A percentile compares a stretch with the other conserved stretches of the same genome.
Evolutionary conservation across 2,113 vertebrate genomes (phyloP).

Genomic region (Zosterops borbonicus): DNA sequence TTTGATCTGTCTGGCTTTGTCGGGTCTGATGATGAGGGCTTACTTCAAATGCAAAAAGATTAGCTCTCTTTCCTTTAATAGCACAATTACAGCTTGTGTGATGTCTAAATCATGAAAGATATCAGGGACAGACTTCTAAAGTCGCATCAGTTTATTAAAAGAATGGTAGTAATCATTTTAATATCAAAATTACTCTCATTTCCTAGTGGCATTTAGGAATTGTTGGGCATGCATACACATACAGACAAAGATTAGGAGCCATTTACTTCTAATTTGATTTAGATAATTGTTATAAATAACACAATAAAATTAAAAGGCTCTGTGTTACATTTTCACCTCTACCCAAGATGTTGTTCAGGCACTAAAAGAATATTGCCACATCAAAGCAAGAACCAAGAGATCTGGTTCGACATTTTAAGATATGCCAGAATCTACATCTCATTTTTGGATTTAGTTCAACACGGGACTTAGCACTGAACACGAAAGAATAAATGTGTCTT

Average conservation of each 20-base stretch:
- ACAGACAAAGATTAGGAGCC: slow-evolving; percentile 28
- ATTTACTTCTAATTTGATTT: slow-evolving; percentile 48
- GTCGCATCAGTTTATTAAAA: slow-evolving; percentile 76
- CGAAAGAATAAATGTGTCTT: slow-evolving; percentile 42
- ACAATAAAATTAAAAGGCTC: slow-evolving; percentile 55
- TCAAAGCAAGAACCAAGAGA: slow-evolving; percentile 36
- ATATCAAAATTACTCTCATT: slow-evolving; percentile 78
- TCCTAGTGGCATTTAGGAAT: slow-evolving; percentile 66
- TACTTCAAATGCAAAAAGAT: slow-evolving; percentile 83
- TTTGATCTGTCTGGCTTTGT: slow-evolving; percentile 85
- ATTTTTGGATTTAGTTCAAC: slow-evolving; percentile 58
- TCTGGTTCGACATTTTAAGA: slow-evolving; percentile 10
- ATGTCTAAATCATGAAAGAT: slow-evolving; percentile 80
- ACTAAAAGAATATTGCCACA: background rate
- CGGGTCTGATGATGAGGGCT: slow-evolving; percentile 78
- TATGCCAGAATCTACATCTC: slow-evolving; percentile 49
- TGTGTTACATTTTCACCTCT: slow-evolving; percentile 4
- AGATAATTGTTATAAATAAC: slow-evolving; percentile 64
- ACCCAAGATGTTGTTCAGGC: background rate
- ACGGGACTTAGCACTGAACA: slow-evolving; percentile 37
- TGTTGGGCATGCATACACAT: background rate
- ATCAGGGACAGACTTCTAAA: slow-evolving; percentile 74
- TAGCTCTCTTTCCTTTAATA: slow-evolving; percentile 81
- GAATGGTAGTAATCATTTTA: slow-evolving; percentile 79
- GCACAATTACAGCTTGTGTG: slow-evolving; percentile 79